phyloP scores from a whole-genome alignment of 1,140 invertebrate species.

The Epicauta chinensis region DNA sequence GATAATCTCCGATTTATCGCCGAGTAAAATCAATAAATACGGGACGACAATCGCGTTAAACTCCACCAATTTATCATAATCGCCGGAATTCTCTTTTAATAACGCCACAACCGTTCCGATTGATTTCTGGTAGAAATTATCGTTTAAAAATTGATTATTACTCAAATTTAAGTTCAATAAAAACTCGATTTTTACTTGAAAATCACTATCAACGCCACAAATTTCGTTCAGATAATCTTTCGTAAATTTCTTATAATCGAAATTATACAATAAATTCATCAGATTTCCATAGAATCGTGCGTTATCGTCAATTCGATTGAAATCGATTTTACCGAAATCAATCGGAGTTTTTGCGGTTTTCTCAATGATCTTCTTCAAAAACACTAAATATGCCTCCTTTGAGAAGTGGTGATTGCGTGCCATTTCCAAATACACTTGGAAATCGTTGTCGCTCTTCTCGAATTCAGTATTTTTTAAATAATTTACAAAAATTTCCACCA shows the following conservation, averaged over 20 bases:
- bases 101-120: slow-evolving; percentile 7
- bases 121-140: slow-evolving; percentile 4
- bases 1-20: slow-evolving; percentile 41
- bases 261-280: too few species aligned
- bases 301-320: slow-evolving; percentile 2
- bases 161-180: slow-evolving; percentile 26
- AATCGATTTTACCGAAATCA: slow-evolving; percentile 17
- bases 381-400: slow-evolving; percentile 25
- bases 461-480: slow-evolving; percentile 36
- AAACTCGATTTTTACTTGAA: slow-evolving; percentile 22
- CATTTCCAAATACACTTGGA: slow-evolving; percentile 30
- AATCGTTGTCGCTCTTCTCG: slow-evolving; percentile 37
- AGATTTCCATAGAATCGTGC: neutral
- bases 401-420: slow-evolving; percentile 23
- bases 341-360: slow-evolving; percentile 16
- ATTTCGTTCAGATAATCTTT: too few species aligned
- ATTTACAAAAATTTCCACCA: slow-evolving; percentile 42
- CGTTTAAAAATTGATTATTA: slow-evolving; percentile 1
- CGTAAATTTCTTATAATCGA: too few species aligned
- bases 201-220: neutral
- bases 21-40: slow-evolving; percentile 44
- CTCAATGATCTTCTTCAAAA: slow-evolving; percentile 25
- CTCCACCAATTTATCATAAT: too few species aligned
- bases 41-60: slow-evolving; percentile 25
- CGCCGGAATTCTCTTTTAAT: neutral